Conservation (phyloP, 1,140 invertebrate genomes). For the Lordiphosa stackelbergi region DNA sequence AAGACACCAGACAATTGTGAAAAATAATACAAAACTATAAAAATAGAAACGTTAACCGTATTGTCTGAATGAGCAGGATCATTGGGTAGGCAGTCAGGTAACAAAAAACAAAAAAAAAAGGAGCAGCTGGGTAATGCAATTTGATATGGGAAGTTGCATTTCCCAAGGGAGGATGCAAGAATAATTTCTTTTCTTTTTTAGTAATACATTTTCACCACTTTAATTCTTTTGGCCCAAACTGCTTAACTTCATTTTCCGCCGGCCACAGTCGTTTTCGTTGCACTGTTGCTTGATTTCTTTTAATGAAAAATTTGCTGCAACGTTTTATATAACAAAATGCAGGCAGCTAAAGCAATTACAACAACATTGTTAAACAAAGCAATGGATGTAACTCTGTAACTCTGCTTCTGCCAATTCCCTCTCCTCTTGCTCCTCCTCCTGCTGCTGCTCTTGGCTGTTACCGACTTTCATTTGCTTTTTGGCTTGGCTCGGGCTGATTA, state of each 20-base stretch:
- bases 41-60: constrained; percentile 32
- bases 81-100: constrained; percentile 9
- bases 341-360: constrained; percentile 49
- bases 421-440: constrained; percentile 1
- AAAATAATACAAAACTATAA: constrained; percentile 20
- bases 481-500: constrained; percentile 69
- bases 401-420: neutral
- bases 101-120: constrained; percentile 7
- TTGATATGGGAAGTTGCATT: constrained; percentile 12
- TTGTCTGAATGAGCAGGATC: constrained; percentile 6
- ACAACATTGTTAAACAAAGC: constrained; percentile 63
- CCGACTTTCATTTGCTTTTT: constrained; percentile 73
- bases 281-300: constrained; percentile 66
- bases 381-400: constrained; percentile 31
- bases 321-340: constrained; percentile 72
- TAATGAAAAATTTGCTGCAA: constrained; percentile 74
- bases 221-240: constrained; percentile 30
- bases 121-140: constrained; percentile 10
- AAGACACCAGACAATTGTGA: constrained; percentile 32
- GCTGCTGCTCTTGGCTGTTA: constrained; percentile 40
- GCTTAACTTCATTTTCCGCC: constrained; percentile 37
- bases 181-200: constrained; percentile 15
- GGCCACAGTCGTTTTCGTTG: constrained; percentile 6
- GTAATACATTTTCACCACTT: neutral
- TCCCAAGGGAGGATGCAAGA: neutral